Evolutionary conservation across 2,113 vertebrate genomes (phyloP).

Genomic region (Rhabdomys dilectus): DNA sequence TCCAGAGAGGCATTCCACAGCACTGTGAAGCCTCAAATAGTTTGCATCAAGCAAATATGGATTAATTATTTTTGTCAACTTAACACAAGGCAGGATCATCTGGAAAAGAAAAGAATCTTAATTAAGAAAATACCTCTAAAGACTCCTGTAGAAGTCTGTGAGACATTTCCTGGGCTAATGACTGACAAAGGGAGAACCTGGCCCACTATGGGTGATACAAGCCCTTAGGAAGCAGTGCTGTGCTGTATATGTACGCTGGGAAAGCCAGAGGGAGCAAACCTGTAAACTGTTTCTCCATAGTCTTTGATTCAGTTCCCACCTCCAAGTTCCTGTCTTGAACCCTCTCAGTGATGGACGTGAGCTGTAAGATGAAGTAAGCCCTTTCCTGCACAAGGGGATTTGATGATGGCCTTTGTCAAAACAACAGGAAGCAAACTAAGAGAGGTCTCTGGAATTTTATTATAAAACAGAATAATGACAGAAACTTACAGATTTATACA

Average conservation of each 20-base stretch:
- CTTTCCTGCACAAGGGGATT: background rate
- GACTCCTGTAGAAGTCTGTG: background rate
- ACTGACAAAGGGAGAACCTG: background rate
- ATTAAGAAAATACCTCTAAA: background rate
- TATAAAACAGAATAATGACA: constrained; percentile 59
- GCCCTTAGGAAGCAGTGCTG: background rate
- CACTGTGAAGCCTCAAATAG: background rate
- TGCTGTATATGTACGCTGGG: background rate
- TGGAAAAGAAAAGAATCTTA: background rate
- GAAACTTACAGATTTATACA: constrained; percentile 66
- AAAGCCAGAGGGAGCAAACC: background rate
- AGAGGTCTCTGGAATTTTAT: constrained; percentile 31
- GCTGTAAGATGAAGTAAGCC: background rate
- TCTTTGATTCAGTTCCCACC: background rate
- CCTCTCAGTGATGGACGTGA: background rate
- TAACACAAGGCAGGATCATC: background rate
- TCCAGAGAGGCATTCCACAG: background rate
- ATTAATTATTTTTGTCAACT: background rate
- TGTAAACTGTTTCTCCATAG: background rate
- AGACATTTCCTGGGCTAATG: background rate
- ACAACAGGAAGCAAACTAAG: background rate
- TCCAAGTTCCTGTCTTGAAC: background rate
- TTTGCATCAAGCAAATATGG: background rate
- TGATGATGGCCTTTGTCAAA: background rate
- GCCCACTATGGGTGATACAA: background rate